phyloP scores from a whole-genome alignment of 2,113 vertebrate genomes.

The Syrrhaptes paradoxus region DNA sequence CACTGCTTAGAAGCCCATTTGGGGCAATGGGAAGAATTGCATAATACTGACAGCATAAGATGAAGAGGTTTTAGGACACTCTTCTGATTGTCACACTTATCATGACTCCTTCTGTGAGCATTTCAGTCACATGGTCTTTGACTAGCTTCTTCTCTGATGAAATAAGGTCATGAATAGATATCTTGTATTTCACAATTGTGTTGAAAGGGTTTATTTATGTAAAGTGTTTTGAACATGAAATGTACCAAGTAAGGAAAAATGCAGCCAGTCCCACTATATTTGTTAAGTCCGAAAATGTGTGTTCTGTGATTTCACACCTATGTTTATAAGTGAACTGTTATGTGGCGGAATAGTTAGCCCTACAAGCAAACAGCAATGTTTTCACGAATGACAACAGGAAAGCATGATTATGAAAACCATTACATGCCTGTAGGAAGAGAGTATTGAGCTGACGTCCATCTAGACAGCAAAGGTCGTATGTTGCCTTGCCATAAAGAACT shows the following conservation, averaged over 20 bases:
- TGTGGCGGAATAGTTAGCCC: background rate
- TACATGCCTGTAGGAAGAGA: background rate
- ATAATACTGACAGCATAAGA: background rate
- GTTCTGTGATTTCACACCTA: slow-evolving; percentile 2
- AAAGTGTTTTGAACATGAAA: background rate
- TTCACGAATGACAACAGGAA: background rate
- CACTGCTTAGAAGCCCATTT: background rate
- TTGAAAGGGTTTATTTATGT: background rate
- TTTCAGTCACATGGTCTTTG: background rate
- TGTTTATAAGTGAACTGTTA: background rate
- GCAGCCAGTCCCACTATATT: background rate
- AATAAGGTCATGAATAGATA: background rate
- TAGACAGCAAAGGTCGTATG: background rate
- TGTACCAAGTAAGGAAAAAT: background rate
- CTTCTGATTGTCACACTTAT: background rate
- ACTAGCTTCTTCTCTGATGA: background rate
- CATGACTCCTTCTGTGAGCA: background rate
- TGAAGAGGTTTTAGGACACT: background rate
- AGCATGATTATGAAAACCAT: background rate
- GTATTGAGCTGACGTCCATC: background rate
- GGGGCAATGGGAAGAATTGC: background rate
- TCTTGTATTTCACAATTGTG: background rate
- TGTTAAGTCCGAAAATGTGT: background rate
- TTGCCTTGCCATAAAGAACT: background rate
- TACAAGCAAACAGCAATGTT: background rate